Base-by-base conservation (phyloP, 2,888 invertebrate species). In the Noctua pronuba region DNA sequence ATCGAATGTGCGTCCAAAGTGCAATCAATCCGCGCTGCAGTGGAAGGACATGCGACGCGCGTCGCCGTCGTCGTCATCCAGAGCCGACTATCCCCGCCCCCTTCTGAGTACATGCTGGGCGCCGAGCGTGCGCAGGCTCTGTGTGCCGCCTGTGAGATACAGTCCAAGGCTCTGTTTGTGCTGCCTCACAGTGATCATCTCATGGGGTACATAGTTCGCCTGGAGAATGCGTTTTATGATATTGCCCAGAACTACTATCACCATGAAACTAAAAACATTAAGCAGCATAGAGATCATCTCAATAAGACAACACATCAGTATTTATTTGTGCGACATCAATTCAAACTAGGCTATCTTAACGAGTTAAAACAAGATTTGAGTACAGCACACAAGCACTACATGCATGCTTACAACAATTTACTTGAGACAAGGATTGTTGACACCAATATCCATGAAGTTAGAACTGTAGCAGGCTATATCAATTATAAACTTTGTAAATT, bases 401-500 rank as follows among this genome's bases (percentile, higher is more conserved):
- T 98, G 85, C 98, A 99, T 93, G 99, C 99, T 0, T 99, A 99
- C 94, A 98, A 98, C 82, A 98, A 98, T 94, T 96, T 99, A 83
- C 96, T 98, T 83, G 99, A 99, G 92, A 98, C 99, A 64, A 97
- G 99, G 80, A 98, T 98, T 89, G 98, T 98, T 5, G 99, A 99
- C 92, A 98, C 98, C 11, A 99, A 99, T 94, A 97, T 98, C 70
- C 97, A 99, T 93, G 99, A 99, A 97, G 98, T 99, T 65, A 98
- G 99, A 94, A 98, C 98, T 16, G 97, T 99, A n/a, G 99, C 99
- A 18, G 99, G 99, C 4, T 99, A 99, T 91, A 98, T 99, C 52
- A 99, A 98, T 94, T 99, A 99, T 92, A 99, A 99, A 96, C 97
- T 99, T 55, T 99, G 99, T 91, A 97, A 98, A 84, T 95, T 99